Evolutionary conservation across 2,888 invertebrate species (phyloP).

Genomic region (Amphipoea oculea): DNA sequence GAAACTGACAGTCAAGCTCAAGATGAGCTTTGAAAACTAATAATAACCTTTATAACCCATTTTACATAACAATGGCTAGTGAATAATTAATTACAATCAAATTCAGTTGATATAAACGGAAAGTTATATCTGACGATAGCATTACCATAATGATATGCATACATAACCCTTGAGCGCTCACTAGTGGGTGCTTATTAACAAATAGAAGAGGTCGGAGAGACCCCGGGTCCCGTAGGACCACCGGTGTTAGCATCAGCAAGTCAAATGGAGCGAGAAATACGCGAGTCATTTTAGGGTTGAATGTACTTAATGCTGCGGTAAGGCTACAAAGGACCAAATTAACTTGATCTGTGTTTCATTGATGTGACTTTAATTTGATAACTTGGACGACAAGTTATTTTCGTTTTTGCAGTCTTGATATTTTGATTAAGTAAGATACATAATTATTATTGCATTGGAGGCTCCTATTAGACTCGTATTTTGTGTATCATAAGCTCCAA

Average conservation of each 20-base stretch:
- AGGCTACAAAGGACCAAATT: not conserved
- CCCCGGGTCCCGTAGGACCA: slow-evolving; percentile 76
- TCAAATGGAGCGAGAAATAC: slow-evolving; percentile 79
- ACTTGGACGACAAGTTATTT: not conserved
- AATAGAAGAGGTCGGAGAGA: slow-evolving; percentile 79
- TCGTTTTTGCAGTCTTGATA: not conserved
- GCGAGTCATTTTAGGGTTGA: slow-evolving; percentile 79
- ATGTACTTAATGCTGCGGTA: slow-evolving; percentile 54
- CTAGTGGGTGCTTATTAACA: slow-evolving; percentile 80
- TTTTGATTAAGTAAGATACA: not conserved
- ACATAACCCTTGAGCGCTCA: slow-evolving; percentile 59
- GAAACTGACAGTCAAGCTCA: not conserved
- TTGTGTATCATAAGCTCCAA: no score
- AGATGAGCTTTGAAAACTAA: slow-evolving; percentile 1
- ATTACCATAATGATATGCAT: slow-evolving; percentile 70
- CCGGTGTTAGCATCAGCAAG: slow-evolving; percentile 86
- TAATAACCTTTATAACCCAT: slow-evolving; percentile 8
- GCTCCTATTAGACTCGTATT: no score
- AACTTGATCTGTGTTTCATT: not conserved
- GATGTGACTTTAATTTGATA: not conserved
- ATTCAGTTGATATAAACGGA: slow-evolving; percentile 61
- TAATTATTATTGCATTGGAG: not conserved
- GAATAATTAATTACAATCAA: slow-evolving; percentile 61
- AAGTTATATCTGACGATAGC: slow-evolving; percentile 62
- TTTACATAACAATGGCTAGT: slow-evolving; percentile 55